Evolutionary conservation across 2,797 vertebrate genomes (phyloP).

Genomic region (Falco berigora): DNA sequence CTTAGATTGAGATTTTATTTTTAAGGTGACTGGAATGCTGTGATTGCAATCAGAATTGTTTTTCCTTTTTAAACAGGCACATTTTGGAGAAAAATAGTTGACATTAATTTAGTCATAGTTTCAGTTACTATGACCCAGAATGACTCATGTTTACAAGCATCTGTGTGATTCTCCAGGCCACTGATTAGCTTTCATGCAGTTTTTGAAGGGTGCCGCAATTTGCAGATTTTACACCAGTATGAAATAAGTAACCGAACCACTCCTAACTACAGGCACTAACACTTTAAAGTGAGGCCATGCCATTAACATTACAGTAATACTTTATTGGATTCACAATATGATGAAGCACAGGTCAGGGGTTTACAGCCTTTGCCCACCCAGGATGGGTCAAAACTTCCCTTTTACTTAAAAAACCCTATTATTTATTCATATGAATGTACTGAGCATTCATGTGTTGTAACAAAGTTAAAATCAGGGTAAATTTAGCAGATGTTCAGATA

Average conservation of each 20-base stretch:
- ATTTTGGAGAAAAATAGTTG: background rate
- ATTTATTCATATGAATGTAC: background rate
- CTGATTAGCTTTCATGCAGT: background rate
- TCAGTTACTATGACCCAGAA: background rate
- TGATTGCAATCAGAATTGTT: background rate
- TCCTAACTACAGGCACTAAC: background rate
- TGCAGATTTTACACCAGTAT: background rate
- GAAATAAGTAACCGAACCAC: background rate
- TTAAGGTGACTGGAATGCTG: background rate
- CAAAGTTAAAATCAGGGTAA: background rate
- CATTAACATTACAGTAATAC: background rate
- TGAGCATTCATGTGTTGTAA: background rate
- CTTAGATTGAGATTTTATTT: background rate
- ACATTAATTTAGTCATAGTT: background rate
- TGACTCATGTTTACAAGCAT: background rate
- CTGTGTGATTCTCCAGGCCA: background rate
- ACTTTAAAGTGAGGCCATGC: background rate
- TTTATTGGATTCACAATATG: background rate
- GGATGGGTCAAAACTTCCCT: background rate
- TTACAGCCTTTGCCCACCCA: background rate
- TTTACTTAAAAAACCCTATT: background rate
- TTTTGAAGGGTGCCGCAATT: background rate
- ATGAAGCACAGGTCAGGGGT: background rate
- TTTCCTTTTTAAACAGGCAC: background rate
- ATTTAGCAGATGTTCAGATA: background rate